Conservation (phyloP, 1,140 invertebrate genomes). For the Pogonomyrmex californicus region DNA sequence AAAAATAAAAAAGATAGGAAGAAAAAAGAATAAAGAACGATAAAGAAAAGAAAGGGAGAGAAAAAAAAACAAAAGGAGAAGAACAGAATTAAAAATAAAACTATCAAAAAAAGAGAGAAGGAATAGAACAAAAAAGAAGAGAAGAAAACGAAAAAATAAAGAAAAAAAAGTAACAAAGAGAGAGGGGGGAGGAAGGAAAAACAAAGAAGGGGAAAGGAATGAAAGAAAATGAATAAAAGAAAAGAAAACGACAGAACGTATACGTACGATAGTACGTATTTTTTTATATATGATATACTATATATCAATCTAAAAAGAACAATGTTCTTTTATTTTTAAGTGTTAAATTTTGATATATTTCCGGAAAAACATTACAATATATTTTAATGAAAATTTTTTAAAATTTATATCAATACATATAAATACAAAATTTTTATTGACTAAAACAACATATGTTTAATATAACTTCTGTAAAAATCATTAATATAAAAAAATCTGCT, state of each 20-base stretch:
- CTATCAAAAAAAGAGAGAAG: neutral
- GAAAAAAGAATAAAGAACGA: neutral
- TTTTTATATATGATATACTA: neutral
- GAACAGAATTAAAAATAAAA: no score
- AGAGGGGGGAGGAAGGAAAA: neutral
- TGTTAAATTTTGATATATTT: constrained; percentile 3
- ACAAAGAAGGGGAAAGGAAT: neutral
- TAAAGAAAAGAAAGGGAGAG: neutral
- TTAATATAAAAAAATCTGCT: neutral
- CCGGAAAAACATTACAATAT: neutral
- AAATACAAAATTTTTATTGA: neutral
- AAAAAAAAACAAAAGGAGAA: neutral
- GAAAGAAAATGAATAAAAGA: neutral
- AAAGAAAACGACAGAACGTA: neutral
- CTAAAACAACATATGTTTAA: neutral
- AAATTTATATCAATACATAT: neutral
- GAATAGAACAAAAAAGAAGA: neutral
- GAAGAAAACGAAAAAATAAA: no score
- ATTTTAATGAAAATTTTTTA: neutral
- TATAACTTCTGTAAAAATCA: neutral
- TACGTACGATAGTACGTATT: neutral
- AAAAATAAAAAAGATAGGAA: no score
- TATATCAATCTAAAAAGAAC: neutral
- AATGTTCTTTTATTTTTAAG: neutral
- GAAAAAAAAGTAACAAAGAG: no score